Percentiles rank a stretch among this genome's conserved stretches.
phyloP scores from a whole-genome alignment of 2,113 vertebrate genomes.

The Ammodytes marinus region DNA sequence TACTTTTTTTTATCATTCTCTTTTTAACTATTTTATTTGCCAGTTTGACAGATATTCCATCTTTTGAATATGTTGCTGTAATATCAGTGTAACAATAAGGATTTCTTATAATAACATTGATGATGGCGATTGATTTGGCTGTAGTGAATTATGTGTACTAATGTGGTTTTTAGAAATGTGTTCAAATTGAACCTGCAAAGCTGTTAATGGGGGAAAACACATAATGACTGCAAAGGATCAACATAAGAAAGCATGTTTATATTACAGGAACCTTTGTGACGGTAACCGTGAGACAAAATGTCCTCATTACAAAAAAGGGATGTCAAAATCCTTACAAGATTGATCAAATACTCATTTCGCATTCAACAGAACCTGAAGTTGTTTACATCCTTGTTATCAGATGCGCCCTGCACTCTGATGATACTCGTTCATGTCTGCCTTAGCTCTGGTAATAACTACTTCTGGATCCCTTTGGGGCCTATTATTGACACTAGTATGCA shows the following conservation, averaged over 20 bases:
- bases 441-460: slow-evolving; percentile 39
- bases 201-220: background rate
- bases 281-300: slow-evolving; percentile 14
- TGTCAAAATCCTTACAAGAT: slow-evolving; percentile 15
- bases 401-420: slow-evolving; percentile 25
- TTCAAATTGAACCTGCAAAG: background rate
- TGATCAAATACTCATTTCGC: slow-evolving; percentile 15
- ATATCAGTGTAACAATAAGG: background rate
- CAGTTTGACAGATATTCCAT: background rate
- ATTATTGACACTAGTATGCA: slow-evolving; percentile 42
- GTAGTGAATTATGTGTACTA: background rate
- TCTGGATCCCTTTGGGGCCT: slow-evolving; percentile 43
- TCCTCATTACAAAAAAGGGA: slow-evolving; percentile 14
- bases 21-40: background rate
- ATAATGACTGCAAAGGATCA: slow-evolving; percentile 16
- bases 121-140: background rate
- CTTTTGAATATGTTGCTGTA: background rate
- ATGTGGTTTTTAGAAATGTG: background rate
- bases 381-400: slow-evolving; percentile 53
- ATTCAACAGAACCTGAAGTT: slow-evolving; percentile 28
- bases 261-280: background rate
- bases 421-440: slow-evolving; percentile 31
- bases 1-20: background rate
- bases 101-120: background rate
- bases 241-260: slow-evolving; percentile 5